These are phyloP conservation scores for Pica pica DNA, from an alignment of 2,113 vertebrate genomes.

Conservation along the genomic window DNA sequence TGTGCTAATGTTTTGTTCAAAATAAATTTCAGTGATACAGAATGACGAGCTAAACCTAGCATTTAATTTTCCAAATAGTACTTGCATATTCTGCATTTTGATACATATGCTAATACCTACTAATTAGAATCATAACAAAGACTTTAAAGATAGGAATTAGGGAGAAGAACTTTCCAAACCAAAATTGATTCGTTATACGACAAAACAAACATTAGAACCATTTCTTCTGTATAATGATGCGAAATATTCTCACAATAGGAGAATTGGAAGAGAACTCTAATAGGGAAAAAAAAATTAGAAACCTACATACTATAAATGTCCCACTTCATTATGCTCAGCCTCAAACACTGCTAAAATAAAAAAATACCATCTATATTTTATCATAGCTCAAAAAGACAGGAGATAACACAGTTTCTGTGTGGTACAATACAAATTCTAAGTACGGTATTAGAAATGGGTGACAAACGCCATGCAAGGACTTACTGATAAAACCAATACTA, in stretches of 20 bases:
- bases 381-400: not conserved
- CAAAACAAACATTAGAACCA: conserved; percentile 40
- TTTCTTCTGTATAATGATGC: not conserved
- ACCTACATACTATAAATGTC: not conserved
- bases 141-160: conserved; percentile 48
- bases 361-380: not conserved
- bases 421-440: not conserved
- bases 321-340: not conserved
- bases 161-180: conserved; percentile 44
- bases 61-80: conserved; percentile 39
- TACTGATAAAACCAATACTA: not conserved
- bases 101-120: conserved; percentile 61
- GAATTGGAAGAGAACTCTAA: not conserved
- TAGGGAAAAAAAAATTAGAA: not conserved
- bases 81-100: conserved; percentile 32
- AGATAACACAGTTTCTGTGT: not conserved
- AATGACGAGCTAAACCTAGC: conserved; percentile 39
- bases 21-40: conserved; percentile 26
- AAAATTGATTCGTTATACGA: not conserved
- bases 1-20: conserved; percentile 29
- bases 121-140: conserved; percentile 55
- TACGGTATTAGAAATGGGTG: not conserved
- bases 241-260: not conserved
- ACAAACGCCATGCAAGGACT: not conserved
- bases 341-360: not conserved